A percentile compares a stretch with the other conserved stretches of the same genome.
Evolutionary conservation across 2,113 vertebrate genomes (phyloP).

Genomic region (Microcebus lehilahytsara): DNA sequence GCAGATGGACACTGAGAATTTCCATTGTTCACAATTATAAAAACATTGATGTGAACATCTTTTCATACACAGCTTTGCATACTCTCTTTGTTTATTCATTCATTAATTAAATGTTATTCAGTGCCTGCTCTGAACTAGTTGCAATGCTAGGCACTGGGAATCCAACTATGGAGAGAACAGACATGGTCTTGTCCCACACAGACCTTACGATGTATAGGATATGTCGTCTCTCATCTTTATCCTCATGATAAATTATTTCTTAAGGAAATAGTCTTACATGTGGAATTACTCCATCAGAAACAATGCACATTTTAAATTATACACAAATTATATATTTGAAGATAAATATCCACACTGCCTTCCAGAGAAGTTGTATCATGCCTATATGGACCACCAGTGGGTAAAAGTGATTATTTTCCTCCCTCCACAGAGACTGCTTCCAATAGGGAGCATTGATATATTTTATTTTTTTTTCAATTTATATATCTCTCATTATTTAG

Average conservation of each 20-base stretch:
- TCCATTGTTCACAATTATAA: neutral
- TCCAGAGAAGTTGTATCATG: neutral
- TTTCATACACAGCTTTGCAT: neutral
- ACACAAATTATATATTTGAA: neutral
- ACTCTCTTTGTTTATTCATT: neutral
- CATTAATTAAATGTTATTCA: neutral
- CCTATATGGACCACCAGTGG: neutral
- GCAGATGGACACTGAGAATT: neutral
- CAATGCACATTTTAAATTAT: neutral
- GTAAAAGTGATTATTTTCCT: neutral
- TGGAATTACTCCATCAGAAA: neutral
- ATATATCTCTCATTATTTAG: neutral
- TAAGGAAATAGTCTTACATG: neutral
- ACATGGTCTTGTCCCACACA: neutral
- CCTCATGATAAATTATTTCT: constrained; percentile 17
- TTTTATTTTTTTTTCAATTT: constrained; percentile 13
- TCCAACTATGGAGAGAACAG: neutral
- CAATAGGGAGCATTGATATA: no score
- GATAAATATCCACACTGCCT: neutral
- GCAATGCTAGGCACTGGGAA: neutral
- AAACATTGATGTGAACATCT: neutral
- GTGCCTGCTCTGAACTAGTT: neutral
- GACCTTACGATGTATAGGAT: neutral
- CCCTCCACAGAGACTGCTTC: neutral
- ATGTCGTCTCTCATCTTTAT: neutral